Base-by-base conservation (phyloP, 2,888 invertebrate species). In the Strigamia transsilvanica region DNA sequence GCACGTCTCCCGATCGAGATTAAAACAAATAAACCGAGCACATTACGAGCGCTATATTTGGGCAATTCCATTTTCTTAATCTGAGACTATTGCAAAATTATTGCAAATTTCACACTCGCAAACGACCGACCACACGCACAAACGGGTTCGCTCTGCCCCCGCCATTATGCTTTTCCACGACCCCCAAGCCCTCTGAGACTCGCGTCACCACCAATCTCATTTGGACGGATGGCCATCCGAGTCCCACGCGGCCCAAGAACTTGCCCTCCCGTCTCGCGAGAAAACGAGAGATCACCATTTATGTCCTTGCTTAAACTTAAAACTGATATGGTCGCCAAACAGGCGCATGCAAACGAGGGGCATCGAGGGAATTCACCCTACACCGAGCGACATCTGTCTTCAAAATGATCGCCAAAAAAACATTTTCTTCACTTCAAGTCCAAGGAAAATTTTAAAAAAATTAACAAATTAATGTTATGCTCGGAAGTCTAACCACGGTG, bases 1-100 rank as follows among this genome's bases (percentile, higher is more conserved):
- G 34, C 34, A 34, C 34, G 34, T 34, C 34, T 3, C 34, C 34
- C 51, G 51, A 51, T 51, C 51, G 6, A 18, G 15, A 51, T 51
- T 51, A 51, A 51, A 51, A 51, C 51, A 51, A 51, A 51, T 51
- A 51, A 51, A 51, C 51, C 51, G 51, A 15, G 34, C 51, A 51
- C 18, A 46, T n/a, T n/a, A 51, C 51, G 51, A 51, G n/a, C 51
- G 51, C 51, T n/a, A 18, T 15, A 51, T 51, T 51, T 51, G 15
- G 51, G 51, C 51, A 51, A 51, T 51, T 51, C n/a, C 51, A 51
- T 51, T 51, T 51, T n/a, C 51, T 51, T 51, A 51, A 51, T 51
- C 51, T 51, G 15, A n/a, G 51, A 51, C 51, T 51, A 51, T 51
- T 51, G 51, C 51, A 6, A 13, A 51, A 51, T 51, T 51, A 51